Evolutionary conservation across 2,888 invertebrate genomes (phyloP).

Genomic region (Anagyrus pseudococci): DNA sequence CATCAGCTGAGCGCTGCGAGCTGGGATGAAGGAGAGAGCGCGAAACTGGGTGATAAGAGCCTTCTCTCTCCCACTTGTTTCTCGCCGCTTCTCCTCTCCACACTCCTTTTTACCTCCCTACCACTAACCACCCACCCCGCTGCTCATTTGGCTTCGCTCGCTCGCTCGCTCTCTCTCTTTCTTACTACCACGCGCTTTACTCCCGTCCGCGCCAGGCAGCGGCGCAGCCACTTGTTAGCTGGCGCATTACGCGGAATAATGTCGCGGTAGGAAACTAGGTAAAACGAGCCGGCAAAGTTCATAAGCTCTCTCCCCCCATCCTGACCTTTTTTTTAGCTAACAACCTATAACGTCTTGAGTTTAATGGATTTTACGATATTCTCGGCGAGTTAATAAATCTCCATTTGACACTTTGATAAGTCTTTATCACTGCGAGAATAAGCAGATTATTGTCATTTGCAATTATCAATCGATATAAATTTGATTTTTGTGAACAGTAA

Average conservation of each 20-base stretch:
- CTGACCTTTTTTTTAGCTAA: too few species aligned
- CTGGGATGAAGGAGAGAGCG: constrained; percentile 33
- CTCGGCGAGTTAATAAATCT: too few species aligned
- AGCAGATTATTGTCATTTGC: too few species aligned
- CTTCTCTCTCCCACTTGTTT: constrained; percentile 39
- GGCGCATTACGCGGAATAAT: constrained; percentile 38
- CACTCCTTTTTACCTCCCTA: constrained; percentile 6
- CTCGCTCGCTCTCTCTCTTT: constrained; percentile 13
- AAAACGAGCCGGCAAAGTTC: constrained; percentile 33
- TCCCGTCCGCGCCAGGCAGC: background rate
- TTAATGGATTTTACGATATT: too few species aligned
- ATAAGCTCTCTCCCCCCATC: constrained; percentile 9
- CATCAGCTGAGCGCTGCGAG: constrained; percentile 51
- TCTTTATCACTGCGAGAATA: too few species aligned
- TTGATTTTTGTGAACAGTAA: too few species aligned
- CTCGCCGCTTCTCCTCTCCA: constrained; percentile 24
- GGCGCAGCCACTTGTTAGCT: constrained; percentile 50
- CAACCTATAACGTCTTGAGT: too few species aligned
- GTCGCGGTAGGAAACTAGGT: constrained; percentile 37
- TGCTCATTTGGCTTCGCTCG: background rate
- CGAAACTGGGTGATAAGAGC: constrained; percentile 45
- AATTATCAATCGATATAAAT: too few species aligned
- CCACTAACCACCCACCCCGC: constrained; percentile 32
- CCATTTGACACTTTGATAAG: too few species aligned
- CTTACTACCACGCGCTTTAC: constrained; percentile 32